Base-by-base conservation (phyloP, 2,113 vertebrate species). In the Lampris incognitus region DNA sequence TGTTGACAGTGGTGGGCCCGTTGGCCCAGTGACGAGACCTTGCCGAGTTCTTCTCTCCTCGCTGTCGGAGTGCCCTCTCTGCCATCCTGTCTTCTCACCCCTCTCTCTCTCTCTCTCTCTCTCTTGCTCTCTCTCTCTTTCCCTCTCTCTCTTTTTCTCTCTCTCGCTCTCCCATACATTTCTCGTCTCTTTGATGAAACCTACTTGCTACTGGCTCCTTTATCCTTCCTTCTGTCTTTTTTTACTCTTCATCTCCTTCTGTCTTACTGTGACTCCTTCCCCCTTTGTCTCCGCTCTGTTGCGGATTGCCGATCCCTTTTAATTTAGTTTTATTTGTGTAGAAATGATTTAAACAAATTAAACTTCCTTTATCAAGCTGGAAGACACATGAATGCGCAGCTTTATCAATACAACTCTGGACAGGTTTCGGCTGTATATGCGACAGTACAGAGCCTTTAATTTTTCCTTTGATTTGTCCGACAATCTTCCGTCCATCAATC, bases 1-100 rank as follows among this genome's bases (percentile, higher is more conserved):
- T 97, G 97, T 97, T 96, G 97, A 96, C 97, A 97, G 97, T 95
- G 97, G 97, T 97, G 96, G 93, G 95, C 96, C 96, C 93, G 86
- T 92, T 95, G 95, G 95, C 95, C 95, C 90, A 91, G 92, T 88
- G 92, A 91, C 87, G 94, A 96, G 95, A 96, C 96, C 97, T 96
- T 96, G 95, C 94, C 86, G 94, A 56, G 95, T 90, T 95, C 95
- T 95, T 96, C 94, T 90, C 92, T 66, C 52, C 68, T 93, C 76
- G 60, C 90, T 84, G 92, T 91, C 83, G 87, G 92, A 90, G 87
- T 89, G 85, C 85, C 87, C 92, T 88, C 86, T 76, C 66, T 89
- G 87, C 86, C 87, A 87, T 88, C 83, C 77, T 85, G 81, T 81
- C 85, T 85, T 78, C 82, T 89, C 84, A 81, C 86, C 87, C 79